These are phyloP conservation scores for Harpagifer antarcticus DNA, from an alignment of 2,797 vertebrate species.

Conservation along the genomic window DNA sequence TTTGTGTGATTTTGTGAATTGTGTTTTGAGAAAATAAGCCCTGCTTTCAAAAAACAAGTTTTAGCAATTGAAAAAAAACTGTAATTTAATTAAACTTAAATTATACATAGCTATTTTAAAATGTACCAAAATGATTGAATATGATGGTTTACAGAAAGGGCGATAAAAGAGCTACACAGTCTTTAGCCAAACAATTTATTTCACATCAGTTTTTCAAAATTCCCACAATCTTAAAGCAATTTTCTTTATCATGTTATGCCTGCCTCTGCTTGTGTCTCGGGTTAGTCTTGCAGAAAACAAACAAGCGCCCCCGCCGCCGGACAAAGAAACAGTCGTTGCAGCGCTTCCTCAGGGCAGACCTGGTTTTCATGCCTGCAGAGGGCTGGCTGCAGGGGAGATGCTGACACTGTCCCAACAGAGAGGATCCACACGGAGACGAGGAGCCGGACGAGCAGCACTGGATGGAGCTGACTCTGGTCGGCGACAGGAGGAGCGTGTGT, in stretches of 20 bases:
- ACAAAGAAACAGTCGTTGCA: slow-evolving; percentile 94
- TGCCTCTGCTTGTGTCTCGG: slow-evolving; percentile 94
- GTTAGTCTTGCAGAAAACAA: slow-evolving; percentile 89
- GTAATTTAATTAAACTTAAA: background rate
- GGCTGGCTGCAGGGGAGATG: slow-evolving; percentile 64
- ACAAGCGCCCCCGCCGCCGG: slow-evolving; percentile 88
- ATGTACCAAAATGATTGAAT: background rate
- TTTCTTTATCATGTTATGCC: slow-evolving; percentile 66
- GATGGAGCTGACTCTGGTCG: slow-evolving; percentile 2
- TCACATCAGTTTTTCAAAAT: slow-evolving; percentile 24
- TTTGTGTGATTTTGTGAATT: no score
- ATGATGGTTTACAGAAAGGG: background rate
- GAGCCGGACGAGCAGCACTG: background rate
- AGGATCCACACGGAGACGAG: slow-evolving; percentile 13
- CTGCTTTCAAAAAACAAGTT: no score
- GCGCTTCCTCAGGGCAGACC: slow-evolving; percentile 84
- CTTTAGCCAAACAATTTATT: slow-evolving; percentile 66
- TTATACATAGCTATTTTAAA: background rate
- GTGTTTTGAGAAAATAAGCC: no score
- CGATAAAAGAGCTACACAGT: background rate
- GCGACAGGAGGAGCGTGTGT: slow-evolving; percentile 28
- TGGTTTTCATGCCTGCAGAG: slow-evolving; percentile 89
- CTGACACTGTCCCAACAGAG: slow-evolving; percentile 66
- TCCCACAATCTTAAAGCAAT: background rate
- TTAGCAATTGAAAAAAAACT: no score